Evolutionary conservation across 2,888 invertebrate species (phyloP), one percentile per base, ranked within the genome.

Genomic region (Aelia acuminata): DNA sequence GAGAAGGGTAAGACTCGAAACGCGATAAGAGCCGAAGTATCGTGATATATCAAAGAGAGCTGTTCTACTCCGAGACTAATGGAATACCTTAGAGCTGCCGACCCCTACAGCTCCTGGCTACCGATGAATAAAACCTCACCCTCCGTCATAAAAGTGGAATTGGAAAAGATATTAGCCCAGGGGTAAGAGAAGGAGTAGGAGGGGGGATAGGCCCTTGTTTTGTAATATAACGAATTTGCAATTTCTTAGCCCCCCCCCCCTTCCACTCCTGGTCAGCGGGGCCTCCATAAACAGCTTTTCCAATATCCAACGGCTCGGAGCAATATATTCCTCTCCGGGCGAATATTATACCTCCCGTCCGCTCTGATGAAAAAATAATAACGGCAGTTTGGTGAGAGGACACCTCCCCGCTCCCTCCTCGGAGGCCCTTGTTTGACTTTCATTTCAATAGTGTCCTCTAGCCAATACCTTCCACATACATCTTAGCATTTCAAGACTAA

Each of bases 291-390:
- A 87, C 87, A 87, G 87, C 75, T 80, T 84, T 84, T 87, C 84
- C 87, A 87, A 87, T 87, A 87, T 87, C 87, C 26, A 35, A n/a
- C 80, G 50, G 75, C 18, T 53, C 75, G 22, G 75, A 35, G 84
- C 87, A 87, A 87, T 87, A 87, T 87, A 87, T 87, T 84, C 87
- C 50, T 35, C 22, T 31, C 53, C 31, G 15, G 84, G 35, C 84
- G 49, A 80, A 80, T 80, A 80, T 80, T 80, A 80, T 80, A 80
- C 80, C 75, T 80, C 43, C 80, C 35, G 80, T 47, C 80, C 80
- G 43, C 80, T 47, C 80, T 90, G 90, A 90, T 90, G 90, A 90
- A 90, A 90, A 90, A 90, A 90, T 90, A 90, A 90, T 90, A 90
- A 89, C 88, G 89, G 88, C 89, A 90, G 90, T 90, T 89, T 89